Base-by-base conservation (phyloP, 2,113 vertebrate species). In the Ammodytes dubius region DNA sequence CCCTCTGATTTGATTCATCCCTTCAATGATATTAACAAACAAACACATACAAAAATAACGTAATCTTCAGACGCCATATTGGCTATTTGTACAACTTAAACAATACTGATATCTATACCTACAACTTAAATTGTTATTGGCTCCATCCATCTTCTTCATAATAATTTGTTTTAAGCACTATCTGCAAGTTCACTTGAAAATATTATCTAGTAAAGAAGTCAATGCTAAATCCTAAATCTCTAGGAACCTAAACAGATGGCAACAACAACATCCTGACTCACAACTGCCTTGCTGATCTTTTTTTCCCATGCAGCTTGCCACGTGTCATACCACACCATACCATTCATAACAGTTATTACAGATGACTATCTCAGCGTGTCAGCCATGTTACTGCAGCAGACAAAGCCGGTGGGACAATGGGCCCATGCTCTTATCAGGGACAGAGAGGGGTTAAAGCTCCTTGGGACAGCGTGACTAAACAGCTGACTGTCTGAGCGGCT, bases 391-490 rank as follows among this genome's bases (percentile, higher is more conserved):
- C 53, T 45, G 57, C 64, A 70, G 40, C 59, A 63, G 70, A 77
- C 74, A 87, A 80, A 91, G 80, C 85, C 59, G 61, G 7, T 7
- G 63, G 64, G 37, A 88, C 89, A 88, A 89, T 85, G 70, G 73
- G 27, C 58, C 3, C 37, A 27, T 27, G 52, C 74, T 87, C 83
- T 93, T 83, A 92, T 90, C 92, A 74, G 73, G 39, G 27, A 27
- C 27, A 67, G 61, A 3, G n/a, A 56, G 57, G 47, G 52, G 57
- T 81, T 64, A 86, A 92, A 92, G 90, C 93, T 88, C 54, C 86
- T 90, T 90, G 86, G 37, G 3, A 49, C 68, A 89, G 87, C 88
- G 75, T 93, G 85, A 92, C 94, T 87, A 93, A 95, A 91, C 83
- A 58, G 87, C 86, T 91, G 89, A 85, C 60, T 50, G 61, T 77